Evolutionary conservation across 2,888 invertebrate genomes (phyloP).

Genomic region (Phoenoteleia sp.): DNA sequence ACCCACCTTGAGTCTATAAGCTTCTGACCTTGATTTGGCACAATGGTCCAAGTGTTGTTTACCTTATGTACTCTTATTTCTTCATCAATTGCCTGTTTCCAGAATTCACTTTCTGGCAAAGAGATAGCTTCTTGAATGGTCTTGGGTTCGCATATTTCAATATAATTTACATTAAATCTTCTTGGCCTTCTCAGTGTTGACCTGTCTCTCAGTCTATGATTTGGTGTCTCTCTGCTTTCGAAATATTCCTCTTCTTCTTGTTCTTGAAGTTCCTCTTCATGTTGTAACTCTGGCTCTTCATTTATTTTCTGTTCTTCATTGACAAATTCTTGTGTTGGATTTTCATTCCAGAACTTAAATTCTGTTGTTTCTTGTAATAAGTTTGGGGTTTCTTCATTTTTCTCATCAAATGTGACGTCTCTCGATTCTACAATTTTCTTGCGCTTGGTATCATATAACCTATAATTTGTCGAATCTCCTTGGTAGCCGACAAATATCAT

Average conservation of each 20-base stretch:
- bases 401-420: constrained; percentile 55
- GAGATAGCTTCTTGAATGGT: constrained; percentile 38
- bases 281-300: background rate
- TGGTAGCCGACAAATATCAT: constrained; percentile 71
- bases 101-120: background rate
- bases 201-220: constrained; percentile 37
- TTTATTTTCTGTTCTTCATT: background rate
- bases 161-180: constrained; percentile 19
- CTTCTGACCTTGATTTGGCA: background rate
- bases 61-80: constrained; percentile 36
- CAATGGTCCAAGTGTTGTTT: constrained; percentile 58
- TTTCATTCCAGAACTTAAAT: too few relatives aligned
- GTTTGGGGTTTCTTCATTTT: too few relatives aligned
- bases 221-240: too few relatives aligned
- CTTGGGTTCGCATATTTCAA: constrained; percentile 11
- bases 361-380: too few relatives aligned
- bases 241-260: too few relatives aligned
- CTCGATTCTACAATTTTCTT: constrained; percentile 18
- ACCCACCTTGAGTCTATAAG: constrained; percentile 64
- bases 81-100: constrained; percentile 35
- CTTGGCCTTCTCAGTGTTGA: background rate
- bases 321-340: background rate
- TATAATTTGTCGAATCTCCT: constrained; percentile 54
- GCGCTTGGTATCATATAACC: constrained; percentile 31
- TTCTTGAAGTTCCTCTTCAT: too few relatives aligned